Conservation (phyloP, 2,888 invertebrate genomes). For the Morinoia aosen region DNA sequence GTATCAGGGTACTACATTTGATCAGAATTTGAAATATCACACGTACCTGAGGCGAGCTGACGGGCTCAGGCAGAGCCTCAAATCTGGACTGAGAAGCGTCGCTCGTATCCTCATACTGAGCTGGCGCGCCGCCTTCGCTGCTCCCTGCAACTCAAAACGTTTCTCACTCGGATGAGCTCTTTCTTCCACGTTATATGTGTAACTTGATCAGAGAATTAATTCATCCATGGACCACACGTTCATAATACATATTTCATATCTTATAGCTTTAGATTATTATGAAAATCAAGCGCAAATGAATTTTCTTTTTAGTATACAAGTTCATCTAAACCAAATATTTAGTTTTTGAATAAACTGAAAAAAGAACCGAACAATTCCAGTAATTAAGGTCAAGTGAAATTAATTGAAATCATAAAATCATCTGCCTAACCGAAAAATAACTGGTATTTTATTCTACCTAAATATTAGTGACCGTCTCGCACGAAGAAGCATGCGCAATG, state of each 20-base stretch:
- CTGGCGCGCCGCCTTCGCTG: background rate
- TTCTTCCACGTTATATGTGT: background rate
- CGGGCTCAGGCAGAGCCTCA: constrained; percentile 41
- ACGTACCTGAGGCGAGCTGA: constrained; percentile 48
- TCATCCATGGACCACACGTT: no score
- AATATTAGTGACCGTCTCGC: background rate
- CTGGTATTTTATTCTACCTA: background rate
- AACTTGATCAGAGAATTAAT: background rate
- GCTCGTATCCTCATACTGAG: constrained; percentile 14
- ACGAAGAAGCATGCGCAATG: background rate
- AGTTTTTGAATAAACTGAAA: no score
- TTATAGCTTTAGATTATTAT: no score
- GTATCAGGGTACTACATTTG: no score
- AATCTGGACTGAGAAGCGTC: constrained; percentile 39
- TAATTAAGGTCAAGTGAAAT: no score
- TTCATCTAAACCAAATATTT: no score
- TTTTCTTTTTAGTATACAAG: no score
- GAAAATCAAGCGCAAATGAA: no score
- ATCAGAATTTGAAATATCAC: background rate
- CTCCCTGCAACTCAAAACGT: constrained; percentile 7
- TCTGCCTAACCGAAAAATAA: background rate
- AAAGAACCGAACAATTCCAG: no score
- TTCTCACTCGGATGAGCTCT: background rate
- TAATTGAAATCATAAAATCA: background rate
- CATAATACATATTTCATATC: no score